Base-by-base conservation (phyloP, 2,113 vertebrate species). In the Macrotus californicus region DNA sequence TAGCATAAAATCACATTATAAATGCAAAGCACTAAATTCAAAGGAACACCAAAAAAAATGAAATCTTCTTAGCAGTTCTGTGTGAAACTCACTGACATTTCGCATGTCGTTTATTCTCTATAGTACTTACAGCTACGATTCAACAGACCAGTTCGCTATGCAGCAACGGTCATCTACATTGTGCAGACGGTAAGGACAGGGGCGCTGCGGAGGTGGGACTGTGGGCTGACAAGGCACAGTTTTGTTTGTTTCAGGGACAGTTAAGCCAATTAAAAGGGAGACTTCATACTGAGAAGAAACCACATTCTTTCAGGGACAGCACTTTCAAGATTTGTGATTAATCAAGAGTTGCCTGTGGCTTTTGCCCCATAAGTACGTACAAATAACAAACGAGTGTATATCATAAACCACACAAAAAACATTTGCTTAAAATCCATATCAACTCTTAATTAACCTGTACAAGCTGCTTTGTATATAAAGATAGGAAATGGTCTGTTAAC, bases 71-170 rank as follows among this genome's bases (percentile, higher is more conserved):
- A 31, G 7, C 2, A 64, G 41, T 13, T 18, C 21, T 82, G 1
- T 16, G n/a, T 89, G 61, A 79, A 70, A 22, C 34, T 26, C 73
- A 26, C 41, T 41, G 7, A 89, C 66, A 76, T 34, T 89, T 91
- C 72, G 59, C 5, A 43, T 24, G 6, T 96, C 12, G 79, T 87
- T 19, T 96, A 36, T 98, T 97, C 96, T 69, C 92, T 89, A 83
- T 80, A 99, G 98, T 99, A 99, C 94, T 97, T 99, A 91, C 98
- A 99, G 87, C 97, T 99, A 87, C 98, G 98, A 89, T 99, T 99
- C 98, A 99, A 98, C 97, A 99, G 97, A 75, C 29, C 83, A 34
- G 98, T 98, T 79, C 99, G 98, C 1, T 91, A 98, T 36, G 98
- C 98, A 46, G 98, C 98, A n/a, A 99, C 99, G 0, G 0, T 98